Evolutionary conservation across 2,888 invertebrate genomes (phyloP).

Genomic region (Cosmia trapezina): DNA sequence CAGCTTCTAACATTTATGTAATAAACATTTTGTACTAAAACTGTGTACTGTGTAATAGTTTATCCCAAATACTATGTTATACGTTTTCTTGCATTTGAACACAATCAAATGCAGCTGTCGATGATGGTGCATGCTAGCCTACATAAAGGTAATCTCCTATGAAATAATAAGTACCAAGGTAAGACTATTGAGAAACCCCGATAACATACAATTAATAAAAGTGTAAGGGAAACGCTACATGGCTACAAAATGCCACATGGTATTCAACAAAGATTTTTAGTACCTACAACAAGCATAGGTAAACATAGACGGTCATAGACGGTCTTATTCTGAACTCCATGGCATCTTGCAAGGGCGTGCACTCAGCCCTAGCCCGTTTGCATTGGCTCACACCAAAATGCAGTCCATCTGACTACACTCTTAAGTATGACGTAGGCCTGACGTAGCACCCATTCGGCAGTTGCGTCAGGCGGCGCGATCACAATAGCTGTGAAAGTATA

Average conservation of each 20-base stretch:
- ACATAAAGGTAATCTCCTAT: not conserved
- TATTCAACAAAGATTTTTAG: not conserved
- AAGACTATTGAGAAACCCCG: not conserved
- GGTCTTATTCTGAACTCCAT: not conserved
- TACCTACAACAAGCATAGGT: not conserved
- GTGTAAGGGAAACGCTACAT: not conserved
- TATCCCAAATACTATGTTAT: constrained; percentile 15
- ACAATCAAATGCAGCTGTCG: not conserved
- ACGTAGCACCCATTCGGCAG: constrained; percentile 70
- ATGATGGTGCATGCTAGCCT: not conserved
- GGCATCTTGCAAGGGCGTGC: not conserved
- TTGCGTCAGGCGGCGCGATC: constrained; percentile 79
- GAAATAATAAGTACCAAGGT: not conserved
- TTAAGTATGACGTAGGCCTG: constrained; percentile 61
- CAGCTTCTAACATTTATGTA: constrained; percentile 55
- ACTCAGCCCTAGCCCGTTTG: not conserved
- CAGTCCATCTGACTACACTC: constrained; percentile 28
- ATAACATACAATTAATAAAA: not conserved
- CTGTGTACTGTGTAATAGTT: constrained; percentile 52
- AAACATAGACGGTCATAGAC: not conserved
- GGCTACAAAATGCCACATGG: not conserved
- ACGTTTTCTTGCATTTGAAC: constrained; percentile 3
- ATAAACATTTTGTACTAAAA: constrained; percentile 50
- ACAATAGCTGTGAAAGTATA: constrained; percentile 89
- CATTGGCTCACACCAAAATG: constrained; percentile 5